Percentiles rank a stretch among this genome's conserved stretches.
phyloP scores from a whole-genome alignment of 1,140 invertebrate species.

The Cyclina sinensis region DNA sequence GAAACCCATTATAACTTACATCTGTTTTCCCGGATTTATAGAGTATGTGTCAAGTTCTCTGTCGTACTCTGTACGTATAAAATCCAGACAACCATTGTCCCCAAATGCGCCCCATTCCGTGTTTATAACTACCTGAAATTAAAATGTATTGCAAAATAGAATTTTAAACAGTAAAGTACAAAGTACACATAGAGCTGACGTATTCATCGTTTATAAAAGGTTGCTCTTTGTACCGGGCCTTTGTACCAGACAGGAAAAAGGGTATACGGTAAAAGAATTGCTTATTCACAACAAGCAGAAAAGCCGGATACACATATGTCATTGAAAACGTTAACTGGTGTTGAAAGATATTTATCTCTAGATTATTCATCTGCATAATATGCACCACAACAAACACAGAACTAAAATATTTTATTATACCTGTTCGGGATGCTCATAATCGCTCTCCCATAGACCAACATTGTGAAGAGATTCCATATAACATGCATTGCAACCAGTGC shows the following conservation, averaged over 20 bases:
- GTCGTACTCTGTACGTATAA: constrained; percentile 96
- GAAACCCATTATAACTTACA: constrained; percentile 89
- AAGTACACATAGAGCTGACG: no score
- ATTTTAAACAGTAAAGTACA: neutral
- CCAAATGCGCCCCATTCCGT: constrained; percentile 99
- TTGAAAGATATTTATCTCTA: no score
- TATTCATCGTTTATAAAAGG: no score
- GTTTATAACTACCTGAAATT: constrained; percentile 94
- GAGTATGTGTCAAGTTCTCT: constrained; percentile 94
- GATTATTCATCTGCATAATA: no score
- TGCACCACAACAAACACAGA: no score
- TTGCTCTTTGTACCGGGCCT: no score
- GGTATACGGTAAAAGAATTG: no score
- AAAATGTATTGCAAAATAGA: neutral
- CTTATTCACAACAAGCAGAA: no score
- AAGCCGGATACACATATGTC: no score
- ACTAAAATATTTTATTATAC: no score
- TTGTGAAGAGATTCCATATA: constrained; percentile 96
- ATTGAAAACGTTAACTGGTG: no score
- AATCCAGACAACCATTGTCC: constrained; percentile 95
- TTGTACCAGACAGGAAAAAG: no score
- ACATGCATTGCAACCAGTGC: constrained; percentile 98
- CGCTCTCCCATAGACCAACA: constrained; percentile 85
- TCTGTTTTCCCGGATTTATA: constrained; percentile 91
- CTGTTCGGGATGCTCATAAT: constrained; percentile 90